Evolutionary conservation across 1,140 invertebrate species (phyloP).

Genomic region (Cepaea nemoralis): DNA sequence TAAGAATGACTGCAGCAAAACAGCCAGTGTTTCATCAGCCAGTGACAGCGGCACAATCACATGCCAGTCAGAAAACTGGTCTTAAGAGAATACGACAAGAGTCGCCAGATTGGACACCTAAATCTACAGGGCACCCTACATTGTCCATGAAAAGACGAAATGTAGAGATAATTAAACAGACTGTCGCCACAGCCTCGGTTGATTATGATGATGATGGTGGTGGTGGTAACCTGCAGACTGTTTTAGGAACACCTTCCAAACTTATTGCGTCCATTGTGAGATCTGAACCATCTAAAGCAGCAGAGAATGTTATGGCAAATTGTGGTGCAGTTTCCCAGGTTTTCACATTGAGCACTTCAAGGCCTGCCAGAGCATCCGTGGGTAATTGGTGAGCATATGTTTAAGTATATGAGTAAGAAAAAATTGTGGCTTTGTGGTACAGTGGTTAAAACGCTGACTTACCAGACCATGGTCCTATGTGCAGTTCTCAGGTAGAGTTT

Average conservation of each 20-base stretch:
- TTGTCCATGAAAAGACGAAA: background rate
- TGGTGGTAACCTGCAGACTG: background rate
- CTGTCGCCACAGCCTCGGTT: background rate
- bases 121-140: background rate
- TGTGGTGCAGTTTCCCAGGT: background rate
- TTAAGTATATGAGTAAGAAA: too few species aligned
- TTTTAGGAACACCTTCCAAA: background rate
- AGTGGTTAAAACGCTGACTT: too few species aligned
- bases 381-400: background rate
- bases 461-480: too few species aligned
- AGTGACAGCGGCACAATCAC: too few species aligned
- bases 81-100: background rate
- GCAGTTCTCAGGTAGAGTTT: too few species aligned
- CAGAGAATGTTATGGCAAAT: background rate
- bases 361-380: background rate
- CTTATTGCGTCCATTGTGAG: constrained; percentile 8
- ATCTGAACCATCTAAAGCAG: background rate
- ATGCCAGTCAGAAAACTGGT: too few species aligned
- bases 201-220: background rate
- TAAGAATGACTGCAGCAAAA: too few species aligned
- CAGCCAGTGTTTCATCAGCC: too few species aligned
- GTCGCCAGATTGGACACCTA: background rate
- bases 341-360: background rate
- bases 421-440: too few species aligned
- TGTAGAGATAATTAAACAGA: background rate